Conservation (phyloP, 2,113 vertebrate genomes). For the Etia nguti region DNA sequence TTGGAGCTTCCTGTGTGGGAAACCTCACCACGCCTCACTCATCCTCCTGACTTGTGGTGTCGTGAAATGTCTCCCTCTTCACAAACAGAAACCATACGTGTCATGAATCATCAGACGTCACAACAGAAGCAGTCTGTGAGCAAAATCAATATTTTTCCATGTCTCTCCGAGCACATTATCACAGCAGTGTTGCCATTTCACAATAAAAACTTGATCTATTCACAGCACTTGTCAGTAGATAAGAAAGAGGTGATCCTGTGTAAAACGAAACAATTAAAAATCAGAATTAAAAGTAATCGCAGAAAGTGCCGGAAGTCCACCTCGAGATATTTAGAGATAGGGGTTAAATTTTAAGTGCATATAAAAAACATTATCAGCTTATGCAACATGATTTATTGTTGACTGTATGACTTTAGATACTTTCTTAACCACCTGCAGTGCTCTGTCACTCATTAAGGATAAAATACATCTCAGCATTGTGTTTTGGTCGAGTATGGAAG, state of each 20-base stretch:
- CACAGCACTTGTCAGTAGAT: neutral
- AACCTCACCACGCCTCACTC: conserved; percentile 8
- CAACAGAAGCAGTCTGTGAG: neutral
- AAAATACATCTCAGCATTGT: neutral
- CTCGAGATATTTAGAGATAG: neutral
- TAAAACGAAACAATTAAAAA: neutral
- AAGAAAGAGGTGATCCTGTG: neutral
- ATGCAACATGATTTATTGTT: neutral
- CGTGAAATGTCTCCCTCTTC: conserved; percentile 15
- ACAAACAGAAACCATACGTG: conserved; percentile 28
- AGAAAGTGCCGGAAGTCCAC: neutral
- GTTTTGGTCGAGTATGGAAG: neutral
- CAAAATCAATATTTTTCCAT: neutral
- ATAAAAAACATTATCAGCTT: neutral
- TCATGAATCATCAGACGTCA: conserved; percentile 15
- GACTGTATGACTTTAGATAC: neutral
- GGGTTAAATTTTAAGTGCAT: neutral
- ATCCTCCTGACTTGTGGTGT: conserved; percentile 6
- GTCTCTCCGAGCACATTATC: neutral
- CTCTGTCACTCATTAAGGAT: neutral
- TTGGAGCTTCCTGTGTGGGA: conserved; percentile 49
- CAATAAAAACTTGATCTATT: neutral
- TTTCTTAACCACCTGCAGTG: neutral
- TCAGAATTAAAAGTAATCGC: neutral
- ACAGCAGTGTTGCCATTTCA: neutral